phyloP scores from a whole-genome alignment of 2,888 invertebrate genomes.

The Plebejus melissa region DNA sequence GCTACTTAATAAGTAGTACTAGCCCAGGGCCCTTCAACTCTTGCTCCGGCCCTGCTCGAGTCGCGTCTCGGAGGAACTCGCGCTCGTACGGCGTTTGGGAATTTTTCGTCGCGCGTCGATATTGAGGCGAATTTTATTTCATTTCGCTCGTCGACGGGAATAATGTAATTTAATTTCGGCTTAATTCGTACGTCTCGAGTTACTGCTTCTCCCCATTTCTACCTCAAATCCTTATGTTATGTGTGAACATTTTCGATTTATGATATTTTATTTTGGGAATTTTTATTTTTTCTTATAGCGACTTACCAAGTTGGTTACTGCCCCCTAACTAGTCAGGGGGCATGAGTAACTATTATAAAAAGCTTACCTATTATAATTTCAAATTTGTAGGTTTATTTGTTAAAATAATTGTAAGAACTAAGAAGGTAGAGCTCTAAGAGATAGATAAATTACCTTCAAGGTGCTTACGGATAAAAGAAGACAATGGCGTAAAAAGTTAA shows the following conservation, averaged over 20 bases:
- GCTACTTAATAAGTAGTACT: too few species aligned
- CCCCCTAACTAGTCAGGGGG: too few species aligned
- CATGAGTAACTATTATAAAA: too few species aligned
- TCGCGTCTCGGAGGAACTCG: conserved; percentile 30
- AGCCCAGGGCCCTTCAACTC: too few species aligned
- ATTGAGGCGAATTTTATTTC: conserved; percentile 40
- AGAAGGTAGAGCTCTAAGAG: too few species aligned
- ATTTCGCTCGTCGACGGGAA: conserved; percentile 31
- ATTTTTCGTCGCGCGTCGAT: conserved; percentile 38
- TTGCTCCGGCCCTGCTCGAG: conserved; percentile 26
- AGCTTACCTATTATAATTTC: too few species aligned
- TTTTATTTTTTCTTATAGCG: too few species aligned
- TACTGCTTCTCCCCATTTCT: conserved; percentile 29
- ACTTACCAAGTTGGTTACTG: too few species aligned
- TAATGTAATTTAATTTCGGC: conserved; percentile 38
- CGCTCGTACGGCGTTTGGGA: conserved; percentile 37
- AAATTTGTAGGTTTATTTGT: too few species aligned
- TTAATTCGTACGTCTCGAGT: conserved; percentile 34
- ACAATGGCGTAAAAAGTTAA: not conserved
- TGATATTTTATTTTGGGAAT: not conserved
- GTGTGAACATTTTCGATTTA: not conserved
- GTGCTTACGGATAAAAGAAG: too few species aligned
- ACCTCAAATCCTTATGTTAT: not conserved
- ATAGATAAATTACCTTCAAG: too few species aligned
- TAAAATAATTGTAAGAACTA: too few species aligned